Evolutionary conservation across 2,113 vertebrate genomes (phyloP).

Genomic region (Dicerorhinus sumatrensis): DNA sequence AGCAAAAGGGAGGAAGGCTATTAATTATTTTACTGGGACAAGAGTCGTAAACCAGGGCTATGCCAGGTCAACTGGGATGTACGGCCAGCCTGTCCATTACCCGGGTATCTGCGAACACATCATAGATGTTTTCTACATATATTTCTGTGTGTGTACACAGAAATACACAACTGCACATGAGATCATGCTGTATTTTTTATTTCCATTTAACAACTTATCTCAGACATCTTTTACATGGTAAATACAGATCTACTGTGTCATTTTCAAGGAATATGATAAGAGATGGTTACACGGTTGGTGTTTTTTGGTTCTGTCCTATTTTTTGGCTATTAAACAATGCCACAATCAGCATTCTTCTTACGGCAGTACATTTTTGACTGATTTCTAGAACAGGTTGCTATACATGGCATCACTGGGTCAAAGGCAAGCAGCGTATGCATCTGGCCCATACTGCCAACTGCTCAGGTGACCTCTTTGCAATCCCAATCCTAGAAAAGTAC

Average conservation of each 20-base stretch:
- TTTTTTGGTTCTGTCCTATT: background rate
- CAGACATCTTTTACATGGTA: background rate
- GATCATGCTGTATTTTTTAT: fast-evolving
- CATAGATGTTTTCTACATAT: background rate
- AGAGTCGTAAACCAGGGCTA: background rate
- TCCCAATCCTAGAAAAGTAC: background rate
- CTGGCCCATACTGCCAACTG: background rate
- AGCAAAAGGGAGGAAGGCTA: background rate
- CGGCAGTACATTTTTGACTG: background rate
- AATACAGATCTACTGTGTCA: background rate
- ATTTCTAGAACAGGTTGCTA: background rate
- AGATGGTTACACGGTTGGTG: background rate
- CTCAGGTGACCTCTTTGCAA: background rate
- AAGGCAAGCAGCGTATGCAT: background rate
- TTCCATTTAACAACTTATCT: background rate
- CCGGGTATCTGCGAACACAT: fast-evolving
- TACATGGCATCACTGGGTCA: background rate
- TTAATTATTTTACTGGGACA: background rate
- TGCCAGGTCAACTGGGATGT: fast-evolving
- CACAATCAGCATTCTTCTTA: background rate
- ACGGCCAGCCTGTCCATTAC: background rate
- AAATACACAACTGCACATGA: background rate
- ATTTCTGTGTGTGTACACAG: no score
- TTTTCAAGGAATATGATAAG: background rate
- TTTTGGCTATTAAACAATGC: background rate